These are phyloP conservation scores for Holacanthella duospinosa DNA, from an alignment of 2,888 invertebrate species.

Conservation along the genomic window DNA sequence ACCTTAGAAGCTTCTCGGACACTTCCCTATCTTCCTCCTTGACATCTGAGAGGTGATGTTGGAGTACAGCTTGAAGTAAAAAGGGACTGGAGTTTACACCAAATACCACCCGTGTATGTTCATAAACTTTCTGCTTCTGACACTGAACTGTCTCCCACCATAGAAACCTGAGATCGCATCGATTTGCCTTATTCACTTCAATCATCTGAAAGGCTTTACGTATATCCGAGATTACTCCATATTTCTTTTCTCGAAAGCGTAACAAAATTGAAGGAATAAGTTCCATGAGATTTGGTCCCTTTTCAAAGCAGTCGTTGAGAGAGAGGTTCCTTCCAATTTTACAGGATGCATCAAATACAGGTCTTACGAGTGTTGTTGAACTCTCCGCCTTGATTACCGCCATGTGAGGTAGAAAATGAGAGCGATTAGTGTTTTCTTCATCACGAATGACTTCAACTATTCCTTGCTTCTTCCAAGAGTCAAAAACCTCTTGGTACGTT, in stretches of 20 bases:
- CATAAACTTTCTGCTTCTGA: not conserved
- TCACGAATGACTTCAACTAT: conserved; percentile 1
- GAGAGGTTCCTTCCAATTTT: conserved; percentile 12
- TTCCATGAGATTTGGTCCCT: conserved; percentile 30
- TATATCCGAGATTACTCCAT: conserved; percentile 37
- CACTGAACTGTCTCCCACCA: conserved; percentile 20
- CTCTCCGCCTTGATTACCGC: conserved; percentile 30
- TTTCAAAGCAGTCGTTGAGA: conserved; percentile 35
- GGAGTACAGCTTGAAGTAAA: not conserved
- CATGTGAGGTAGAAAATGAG: conserved; percentile 22
- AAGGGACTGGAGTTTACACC: not conserved
- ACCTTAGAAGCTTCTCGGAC: not conserved
- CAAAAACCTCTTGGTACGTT: not conserved
- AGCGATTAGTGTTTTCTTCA: not conserved
- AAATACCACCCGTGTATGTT: not conserved
- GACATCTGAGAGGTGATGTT: not conserved
- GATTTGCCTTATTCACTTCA: conserved; percentile 29
- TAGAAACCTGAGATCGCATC: conserved; percentile 38
- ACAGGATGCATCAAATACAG: conserved; percentile 21
- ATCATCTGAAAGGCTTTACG: conserved; percentile 39
- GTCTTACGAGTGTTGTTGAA: conserved; percentile 26
- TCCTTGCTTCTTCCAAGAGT: conserved; percentile 8
- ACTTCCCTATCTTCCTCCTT: not conserved
- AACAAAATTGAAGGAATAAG: conserved; percentile 19
- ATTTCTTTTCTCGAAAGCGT: conserved; percentile 18